Evolutionary conservation across 2,888 invertebrate species (phyloP), one percentile per base, ranked within the genome.

Genomic region (Dynastes hyllus): DNA sequence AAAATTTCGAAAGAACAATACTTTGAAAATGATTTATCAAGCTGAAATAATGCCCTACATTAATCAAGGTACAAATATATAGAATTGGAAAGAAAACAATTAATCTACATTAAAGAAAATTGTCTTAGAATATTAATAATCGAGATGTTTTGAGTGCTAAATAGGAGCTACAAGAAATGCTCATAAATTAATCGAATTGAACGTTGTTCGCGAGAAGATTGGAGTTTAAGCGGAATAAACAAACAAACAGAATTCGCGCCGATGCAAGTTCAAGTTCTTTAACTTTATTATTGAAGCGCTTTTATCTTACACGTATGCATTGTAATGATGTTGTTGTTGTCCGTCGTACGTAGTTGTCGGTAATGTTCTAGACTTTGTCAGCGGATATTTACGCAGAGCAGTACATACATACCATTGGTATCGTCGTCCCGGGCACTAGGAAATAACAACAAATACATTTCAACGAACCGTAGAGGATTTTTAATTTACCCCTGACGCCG

Each of bases 391-490:
- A 75, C 50, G 45, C 45, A 61, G 11, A 45, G 61, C 61, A 50
- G 16, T 27, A 61, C 58, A 32, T 32, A 45, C 45, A 11, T 45
- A 45, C 45, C 50, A 61, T 5, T 45, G 45, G 40, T 63, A 75
- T 40, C 40, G 61, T 61, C 73, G 27, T 13, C 61, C 5, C 55
- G 9, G 22, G n/a, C 50, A 75, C 61, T 27, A 61, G 61, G 45
- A 75, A 75, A 75, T 61, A 61, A 75, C 73, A 75, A 75, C 53
- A 32, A 71, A 53, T 61, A 75, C 73, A 75, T 75, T 61, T 75
- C 45, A 61, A 75, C 61, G 73, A 45, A 75, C 61, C 61, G 45
- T 61, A 45, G 61, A 29, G 13, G 13, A 75, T 61, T 75, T 75
- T 73, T 75, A 51, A 69, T 27, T 51, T 29, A 27, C 69, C 29